Conservation (phyloP, 2,797 vertebrate species). For the Pagetopsis macropterus region DNA sequence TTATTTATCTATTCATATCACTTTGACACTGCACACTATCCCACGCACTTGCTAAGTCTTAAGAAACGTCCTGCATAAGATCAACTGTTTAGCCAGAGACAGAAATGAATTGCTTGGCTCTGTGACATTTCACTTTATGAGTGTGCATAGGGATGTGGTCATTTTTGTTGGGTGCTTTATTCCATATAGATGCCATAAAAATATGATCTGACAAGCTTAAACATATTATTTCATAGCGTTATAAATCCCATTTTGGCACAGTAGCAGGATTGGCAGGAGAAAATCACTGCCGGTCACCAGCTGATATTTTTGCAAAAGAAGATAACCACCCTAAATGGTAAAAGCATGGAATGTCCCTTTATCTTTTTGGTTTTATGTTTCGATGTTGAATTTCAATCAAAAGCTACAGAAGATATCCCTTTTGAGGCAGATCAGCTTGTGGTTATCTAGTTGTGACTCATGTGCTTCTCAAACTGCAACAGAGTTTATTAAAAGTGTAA, state of each 20-base stretch:
- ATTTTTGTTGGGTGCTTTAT: slow-evolving; percentile 57
- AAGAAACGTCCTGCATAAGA: slow-evolving; percentile 33
- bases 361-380: neutral
- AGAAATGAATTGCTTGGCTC: slow-evolving; percentile 52
- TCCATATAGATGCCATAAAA: slow-evolving; percentile 63
- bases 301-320: slow-evolving; percentile 33
- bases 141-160: slow-evolving; percentile 63
- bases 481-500: slow-evolving; percentile 4
- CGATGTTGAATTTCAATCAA: slow-evolving; percentile 8
- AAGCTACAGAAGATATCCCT: slow-evolving; percentile 17
- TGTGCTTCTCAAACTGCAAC: neutral
- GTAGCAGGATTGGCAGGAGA: slow-evolving; percentile 54
- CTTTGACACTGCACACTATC: slow-evolving; percentile 50
- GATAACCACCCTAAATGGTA: slow-evolving; percentile 24
- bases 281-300: slow-evolving; percentile 40
- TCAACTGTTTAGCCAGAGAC: slow-evolving; percentile 40
- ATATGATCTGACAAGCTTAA: slow-evolving; percentile 56
- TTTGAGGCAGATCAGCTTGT: slow-evolving; percentile 32
- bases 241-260: slow-evolving; percentile 65
- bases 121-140: slow-evolving; percentile 42
- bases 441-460: slow-evolving; percentile 12
- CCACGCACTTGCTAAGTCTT: slow-evolving; percentile 47
- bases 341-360: slow-evolving; percentile 6
- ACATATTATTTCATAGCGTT: slow-evolving; percentile 49
- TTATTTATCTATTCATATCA: slow-evolving; percentile 63